These are phyloP conservation scores for Drosophila pachea DNA, from an alignment of 1,140 invertebrate species.

Conservation along the genomic window DNA sequence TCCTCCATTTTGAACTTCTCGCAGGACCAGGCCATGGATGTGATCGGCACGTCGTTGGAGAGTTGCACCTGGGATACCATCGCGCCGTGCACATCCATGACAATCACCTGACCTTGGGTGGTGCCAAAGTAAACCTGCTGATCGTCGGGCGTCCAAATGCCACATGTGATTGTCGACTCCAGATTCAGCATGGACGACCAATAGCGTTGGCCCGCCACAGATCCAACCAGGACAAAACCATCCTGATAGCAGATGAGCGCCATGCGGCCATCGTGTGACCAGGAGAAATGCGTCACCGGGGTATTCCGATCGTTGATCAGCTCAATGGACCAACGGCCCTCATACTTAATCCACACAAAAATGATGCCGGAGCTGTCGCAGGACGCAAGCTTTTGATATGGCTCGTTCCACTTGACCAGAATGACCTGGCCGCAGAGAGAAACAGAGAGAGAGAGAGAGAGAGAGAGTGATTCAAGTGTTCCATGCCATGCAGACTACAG, in stretches of 20 bases:
- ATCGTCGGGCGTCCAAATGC: constrained; percentile 98
- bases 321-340: constrained; percentile 99
- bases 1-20: constrained; percentile 99
- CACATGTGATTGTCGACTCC: constrained; percentile 95
- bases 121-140: constrained; percentile 98
- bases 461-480: background rate
- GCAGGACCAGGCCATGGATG: constrained; percentile 96
- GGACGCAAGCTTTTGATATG: constrained; percentile 98
- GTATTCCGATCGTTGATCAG: constrained; percentile 98
- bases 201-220: constrained; percentile 97
- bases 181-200: constrained; percentile 98
- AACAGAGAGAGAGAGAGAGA: background rate
- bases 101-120: constrained; percentile 93
- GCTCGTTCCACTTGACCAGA: constrained; percentile 98
- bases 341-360: constrained; percentile 99
- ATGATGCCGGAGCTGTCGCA: constrained; percentile 99
- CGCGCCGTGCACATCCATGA: constrained; percentile 96
- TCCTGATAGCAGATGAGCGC: constrained; percentile 99
- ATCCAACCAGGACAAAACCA: constrained; percentile 97
- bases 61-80: constrained; percentile 95
- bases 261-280: constrained; percentile 99
- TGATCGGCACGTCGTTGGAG: constrained; percentile 88
- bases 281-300: constrained; percentile 97
- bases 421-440: constrained; percentile 86
- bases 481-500: background rate